Base-by-base conservation (phyloP, 2,888 invertebrate genomes). In the Stramonita haemastoma region DNA sequence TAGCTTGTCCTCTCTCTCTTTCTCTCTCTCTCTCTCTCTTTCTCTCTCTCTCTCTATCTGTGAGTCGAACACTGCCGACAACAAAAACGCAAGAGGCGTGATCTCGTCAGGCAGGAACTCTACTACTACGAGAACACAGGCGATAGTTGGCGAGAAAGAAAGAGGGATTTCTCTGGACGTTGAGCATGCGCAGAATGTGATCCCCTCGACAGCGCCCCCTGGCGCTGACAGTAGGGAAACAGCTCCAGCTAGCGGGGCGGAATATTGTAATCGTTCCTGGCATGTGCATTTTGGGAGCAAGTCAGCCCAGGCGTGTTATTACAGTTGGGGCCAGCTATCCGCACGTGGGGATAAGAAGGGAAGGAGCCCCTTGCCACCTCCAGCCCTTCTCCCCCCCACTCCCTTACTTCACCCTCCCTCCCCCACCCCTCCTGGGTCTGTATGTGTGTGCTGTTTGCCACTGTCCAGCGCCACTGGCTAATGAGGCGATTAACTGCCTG, bases 241-340 rank as follows among this genome's bases (percentile, higher is more conserved):
- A 88, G 83, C 83, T 84, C 88, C 32, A n/a, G 60, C 56, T 70
- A 60, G n/a, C 57, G 66, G 81, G 34, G 34, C n/a, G 60, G 70
- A 36, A 88, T 88, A 83, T 88, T 88, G 88, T 88, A 83, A 84
- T 83, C 66, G 88, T 84, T 66, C 83, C 29, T 32, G 88, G 88
- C 66, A 88, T 88, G 83, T 36, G 66, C 36, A 84, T 81, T 88
- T 36, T 26, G 66, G 66, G 83, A 88, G 46, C 34, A 46, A 70
- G 46, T 70, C 46, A 34, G 22, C 8, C 32, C 36, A 6, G 79
- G 26, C 60, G 13, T 91, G 90, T 91, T 91, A 89, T 90, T 91
- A n/a, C 91, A 91, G 91, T 91, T 91, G 91, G 85, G 66, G 36
- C 19, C 57, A 77, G 87, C 85, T 29, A 46, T 84, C 46, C 85